Base-by-base conservation (phyloP, 2,797 vertebrate genomes). In the Chelidonichthys spinosus region DNA sequence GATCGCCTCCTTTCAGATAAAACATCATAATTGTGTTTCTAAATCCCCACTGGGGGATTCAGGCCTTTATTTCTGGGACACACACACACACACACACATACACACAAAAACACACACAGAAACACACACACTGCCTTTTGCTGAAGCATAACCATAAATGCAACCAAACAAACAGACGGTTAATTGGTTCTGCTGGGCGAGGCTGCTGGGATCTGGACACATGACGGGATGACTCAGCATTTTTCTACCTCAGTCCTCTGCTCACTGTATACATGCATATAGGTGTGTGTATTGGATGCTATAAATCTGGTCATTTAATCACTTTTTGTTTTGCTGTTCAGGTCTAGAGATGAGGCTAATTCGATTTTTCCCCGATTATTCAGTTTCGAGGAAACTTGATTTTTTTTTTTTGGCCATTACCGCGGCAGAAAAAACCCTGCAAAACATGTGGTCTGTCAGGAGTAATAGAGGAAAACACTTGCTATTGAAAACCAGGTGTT, bases 11-110 rank as follows among this genome's bases (percentile, higher is more conserved):
- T 78, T 69, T 76, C 58, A 90, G 90, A 92, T 88, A 79, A 86
- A 80, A 71, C 64, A 46, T 36, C 61, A 73, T 89, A 91, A 92
- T 91, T 90, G 83, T 87, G 83, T 90, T 88, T 90, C 84, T 75
- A 82, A 86, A 86, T 86, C 85, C 82, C 85, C 18, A 33, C 74
- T 44, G 76, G 87, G 73, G 73, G 63, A 67, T 84, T 86, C 77
- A 58, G 72, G 47, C 81, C 70, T 78, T 65, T 86, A 81, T 91
- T 90, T 84, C 80, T 82, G 56, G 73, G 71, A 78, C 74, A 70
- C 44, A 43, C 42, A 43, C 42, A 43, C 42, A 43, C 42, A 43
- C 42, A 7, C 54, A 59, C 43, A 15, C 40, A 44, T 50, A 11
- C 36, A 33, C 69, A 36, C 60, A 25, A 46, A 43, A 53, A 37